Evolutionary conservation across 2,888 invertebrate genomes (phyloP), one percentile per base, ranked within the genome.

Genomic region (Hyppa rectilinea): DNA sequence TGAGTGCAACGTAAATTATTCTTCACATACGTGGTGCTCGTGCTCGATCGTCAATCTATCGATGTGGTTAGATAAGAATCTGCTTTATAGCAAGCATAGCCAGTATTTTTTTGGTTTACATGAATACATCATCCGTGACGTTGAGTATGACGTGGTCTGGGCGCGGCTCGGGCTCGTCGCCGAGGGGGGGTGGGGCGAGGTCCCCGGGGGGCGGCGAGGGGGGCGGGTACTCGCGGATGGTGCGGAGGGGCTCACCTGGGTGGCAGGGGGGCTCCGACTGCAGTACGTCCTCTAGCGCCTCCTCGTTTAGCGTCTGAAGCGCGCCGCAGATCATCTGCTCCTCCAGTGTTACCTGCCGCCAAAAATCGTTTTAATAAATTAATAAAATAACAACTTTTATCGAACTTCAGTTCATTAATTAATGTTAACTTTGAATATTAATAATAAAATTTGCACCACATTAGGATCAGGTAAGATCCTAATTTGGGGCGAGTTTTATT

Each of bases 241-340:
- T 91, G 89, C 87, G 90, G 89, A 90, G 89, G 89, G 92, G 90
- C 96, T 96, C 94, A 94, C 96, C 96, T 92, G 96, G 94, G 84
- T 96, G 95, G 87, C 96, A 94, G 68, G 96, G 92, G 78, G 96
- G 94, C 90, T 97, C 97, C 87, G 96, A 98, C 90, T 98, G 98
- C 83, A 98, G 94, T 53, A 98, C 98, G 94, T 99, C 99, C 95
- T 99, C 99, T 92, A 98, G 97, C 10, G 99, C 99, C 94, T 99
- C 99, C 95, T 99, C 99, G 94, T 98, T 99, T 43, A 99, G 96
- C 0, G 98, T 98, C 94, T 99, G 98, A 72, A 99, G 95, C 3
- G 99, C 98, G 76, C 99, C 99, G 93, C 98, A 98, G 83, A 99
- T 99, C 98, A 98, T 98, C 94, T 99, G 98, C 91, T 99, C 99